phyloP scores from a whole-genome alignment of 2,113 vertebrate genomes.

The Nerophis ophidion region DNA sequence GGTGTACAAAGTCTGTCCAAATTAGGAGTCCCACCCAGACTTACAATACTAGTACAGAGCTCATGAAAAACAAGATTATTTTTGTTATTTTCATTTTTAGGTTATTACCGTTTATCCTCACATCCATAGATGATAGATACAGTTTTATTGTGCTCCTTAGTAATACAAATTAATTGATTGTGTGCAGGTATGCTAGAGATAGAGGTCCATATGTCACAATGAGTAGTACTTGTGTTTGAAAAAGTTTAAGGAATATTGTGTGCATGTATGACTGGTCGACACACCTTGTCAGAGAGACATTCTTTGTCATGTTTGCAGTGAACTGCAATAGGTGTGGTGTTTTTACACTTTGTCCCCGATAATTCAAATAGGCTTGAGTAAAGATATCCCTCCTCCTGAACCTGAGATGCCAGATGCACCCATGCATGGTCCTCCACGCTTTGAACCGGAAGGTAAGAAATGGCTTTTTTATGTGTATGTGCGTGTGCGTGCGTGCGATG shows the following conservation, averaged over 20 bases:
- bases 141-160: no score
- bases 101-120: no score
- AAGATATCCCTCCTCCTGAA: slow-evolving; percentile 59
- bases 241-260: neutral
- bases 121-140: no score
- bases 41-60: no score
- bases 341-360: slow-evolving; percentile 18
- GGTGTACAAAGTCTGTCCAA: no score
- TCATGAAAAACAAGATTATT: no score
- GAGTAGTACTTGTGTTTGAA: neutral
- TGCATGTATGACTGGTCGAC: neutral
- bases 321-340: slow-evolving; percentile 15
- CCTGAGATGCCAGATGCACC: slow-evolving; percentile 33
- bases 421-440: slow-evolving; percentile 43
- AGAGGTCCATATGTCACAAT: no score
- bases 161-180: no score
- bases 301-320: slow-evolving; percentile 11
- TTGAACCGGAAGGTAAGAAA: slow-evolving; percentile 57
- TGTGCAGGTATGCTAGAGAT: no score
- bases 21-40: no score
- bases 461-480: neutral
- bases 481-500: neutral
- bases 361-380: slow-evolving; percentile 45
- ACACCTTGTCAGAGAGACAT: slow-evolving; percentile 17
- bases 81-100: no score